phyloP scores from a whole-genome alignment of 2,113 vertebrate genomes.

The Aplodontia rufa region DNA sequence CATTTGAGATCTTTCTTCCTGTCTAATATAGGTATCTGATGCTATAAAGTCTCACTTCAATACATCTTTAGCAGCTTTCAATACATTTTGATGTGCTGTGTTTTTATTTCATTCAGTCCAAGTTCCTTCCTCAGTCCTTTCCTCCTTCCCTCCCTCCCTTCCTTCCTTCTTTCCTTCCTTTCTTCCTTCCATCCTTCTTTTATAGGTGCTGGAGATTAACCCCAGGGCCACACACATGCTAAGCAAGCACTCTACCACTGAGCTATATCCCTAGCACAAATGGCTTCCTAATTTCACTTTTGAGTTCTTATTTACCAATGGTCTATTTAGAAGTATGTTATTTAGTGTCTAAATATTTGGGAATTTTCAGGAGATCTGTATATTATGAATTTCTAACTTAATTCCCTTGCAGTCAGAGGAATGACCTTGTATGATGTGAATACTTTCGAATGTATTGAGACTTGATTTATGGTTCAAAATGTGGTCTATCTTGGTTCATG shows the following conservation, averaged over 20 bases:
- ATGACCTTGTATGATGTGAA: neutral
- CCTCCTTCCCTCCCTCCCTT: neutral
- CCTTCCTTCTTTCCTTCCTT: neutral
- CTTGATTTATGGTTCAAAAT: neutral
- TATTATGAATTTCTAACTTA: slow-evolving; percentile 8
- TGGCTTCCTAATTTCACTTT: slow-evolving; percentile 22
- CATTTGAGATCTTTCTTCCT: neutral
- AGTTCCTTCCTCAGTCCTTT: neutral
- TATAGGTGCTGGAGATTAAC: neutral
- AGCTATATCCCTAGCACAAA: neutral
- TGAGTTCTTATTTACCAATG: neutral
- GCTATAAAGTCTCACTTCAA: neutral
- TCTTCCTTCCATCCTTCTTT: neutral
- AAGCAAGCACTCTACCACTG: neutral
- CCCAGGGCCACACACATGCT: neutral
- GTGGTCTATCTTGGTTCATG: neutral
- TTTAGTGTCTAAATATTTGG: neutral
- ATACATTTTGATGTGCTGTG: neutral
- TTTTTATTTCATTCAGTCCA: slow-evolving; percentile 33
- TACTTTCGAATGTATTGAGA: neutral
- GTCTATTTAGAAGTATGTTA: neutral
- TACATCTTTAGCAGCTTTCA: neutral
- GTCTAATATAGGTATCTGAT: neutral
- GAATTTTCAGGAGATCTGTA: slow-evolving; percentile 26
- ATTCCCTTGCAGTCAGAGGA: neutral